phyloP scores from a whole-genome alignment of 2,888 invertebrate genomes.

The Crematogaster levior region DNA sequence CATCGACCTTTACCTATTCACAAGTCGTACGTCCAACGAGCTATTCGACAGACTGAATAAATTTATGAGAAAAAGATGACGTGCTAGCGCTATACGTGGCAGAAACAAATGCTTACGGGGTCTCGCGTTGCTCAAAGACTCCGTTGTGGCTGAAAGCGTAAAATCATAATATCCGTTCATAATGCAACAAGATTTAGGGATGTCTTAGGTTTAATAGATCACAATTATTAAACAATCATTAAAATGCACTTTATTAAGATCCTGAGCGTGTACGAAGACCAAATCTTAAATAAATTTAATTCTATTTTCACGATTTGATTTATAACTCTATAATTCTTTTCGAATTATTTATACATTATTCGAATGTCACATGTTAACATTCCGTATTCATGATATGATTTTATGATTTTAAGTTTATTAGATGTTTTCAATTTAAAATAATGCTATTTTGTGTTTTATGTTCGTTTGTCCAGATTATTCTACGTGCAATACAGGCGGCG shows the following conservation, averaged over 20 bases:
- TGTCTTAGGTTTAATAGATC: background rate
- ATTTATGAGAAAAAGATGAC: constrained; percentile 44
- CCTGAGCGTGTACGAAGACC: background rate
- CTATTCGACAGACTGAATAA: constrained; percentile 63
- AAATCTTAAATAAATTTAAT: background rate
- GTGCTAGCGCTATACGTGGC: background rate
- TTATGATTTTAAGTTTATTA: background rate
- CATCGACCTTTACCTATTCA: constrained; percentile 62
- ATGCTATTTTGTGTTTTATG: background rate
- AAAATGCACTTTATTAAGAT: background rate
- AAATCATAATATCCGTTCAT: constrained; percentile 37
- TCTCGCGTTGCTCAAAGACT: background rate
- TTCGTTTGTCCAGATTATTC: background rate
- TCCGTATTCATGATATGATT: background rate
- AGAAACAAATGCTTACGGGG: constrained; percentile 43
- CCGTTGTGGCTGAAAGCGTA: constrained; percentile 35
- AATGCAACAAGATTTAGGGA: constrained; percentile 6
- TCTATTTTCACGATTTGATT: background rate
- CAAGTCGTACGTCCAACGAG: constrained; percentile 57
- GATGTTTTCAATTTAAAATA: background rate
- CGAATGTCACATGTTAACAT: background rate
- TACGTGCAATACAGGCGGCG: background rate
- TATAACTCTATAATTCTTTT: too few relatives aligned
- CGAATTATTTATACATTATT: background rate
- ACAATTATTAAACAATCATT: background rate